Base-by-base conservation (phyloP, 2,888 invertebrate species). In the Nudaria mundana region DNA sequence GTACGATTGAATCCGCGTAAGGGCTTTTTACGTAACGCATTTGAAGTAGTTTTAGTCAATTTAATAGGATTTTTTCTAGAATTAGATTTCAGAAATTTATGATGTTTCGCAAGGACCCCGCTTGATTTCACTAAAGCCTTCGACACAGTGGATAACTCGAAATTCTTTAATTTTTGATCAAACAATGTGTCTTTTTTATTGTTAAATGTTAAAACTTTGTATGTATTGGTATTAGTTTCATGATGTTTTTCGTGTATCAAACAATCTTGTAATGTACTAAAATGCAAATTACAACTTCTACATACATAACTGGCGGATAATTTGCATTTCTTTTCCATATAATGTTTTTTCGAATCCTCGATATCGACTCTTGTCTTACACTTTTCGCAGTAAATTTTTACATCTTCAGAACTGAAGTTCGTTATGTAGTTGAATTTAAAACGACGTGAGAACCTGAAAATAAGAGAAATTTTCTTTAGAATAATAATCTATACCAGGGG, bases 181-280 rank as follows among this genome's bases (percentile, higher is more conserved):
- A 51, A 53, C 5, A 37, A 30, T 2, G 25, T 18, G 4, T 57
- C 57, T 1, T 37, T 45, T 8, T 44, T 30, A 2, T 56, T 45
- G 7, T 57, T 57, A 2, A 53, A 57, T 0, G 49, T 35, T 1
- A 53, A 36, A 0, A 58, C 18, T 46, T 6, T 30, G 5, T 11
- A 16, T 0, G 0, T 12, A 32, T 23, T 48, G 10, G 3, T 5
- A 0, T 7, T n/a, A 1, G 35, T 38, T 1, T 56, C 50, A 0
- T 42, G 36, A 1, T 11, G 10, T 0, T 12, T 10, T 20, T 46
- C 36, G 6, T 46, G 46, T 1, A 6, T 2, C 4, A 39, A 5
- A 7, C 22, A 30, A 3, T 37, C 30, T 1, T 3, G 20, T 18
- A 41, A 2, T 8, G 7, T 8, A 3, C 26, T 25, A 6, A 36